Conservation (phyloP, 2,113 vertebrate species). For the Xiphophorus couchianus region DNA sequence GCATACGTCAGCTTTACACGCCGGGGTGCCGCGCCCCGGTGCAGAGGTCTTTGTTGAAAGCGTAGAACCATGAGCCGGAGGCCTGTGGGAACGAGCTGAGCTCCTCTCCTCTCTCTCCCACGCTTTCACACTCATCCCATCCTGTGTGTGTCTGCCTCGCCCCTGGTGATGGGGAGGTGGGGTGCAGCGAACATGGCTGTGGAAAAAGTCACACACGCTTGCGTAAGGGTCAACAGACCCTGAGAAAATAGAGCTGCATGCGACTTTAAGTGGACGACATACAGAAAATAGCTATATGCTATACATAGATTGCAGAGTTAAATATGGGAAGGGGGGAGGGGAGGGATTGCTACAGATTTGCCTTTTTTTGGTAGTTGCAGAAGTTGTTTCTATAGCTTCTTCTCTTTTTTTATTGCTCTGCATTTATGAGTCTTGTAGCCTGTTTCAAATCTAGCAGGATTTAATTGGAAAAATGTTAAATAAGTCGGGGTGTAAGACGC, state of each 20-base stretch:
- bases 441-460: neutral
- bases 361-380: neutral
- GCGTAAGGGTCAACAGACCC: conserved; percentile 61
- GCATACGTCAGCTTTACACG: conserved; percentile 55
- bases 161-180: conserved; percentile 58
- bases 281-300: conserved; percentile 13
- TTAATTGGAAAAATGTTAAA: neutral
- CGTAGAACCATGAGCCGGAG: conserved; percentile 44
- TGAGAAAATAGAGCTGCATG: conserved; percentile 60
- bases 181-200: conserved; percentile 47
- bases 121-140: conserved; percentile 74
- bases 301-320: neutral
- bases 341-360: too few relatives aligned
- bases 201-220: conserved; percentile 69
- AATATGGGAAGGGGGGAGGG: neutral
- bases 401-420: neutral
- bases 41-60: conserved; percentile 68
- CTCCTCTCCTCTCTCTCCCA: conserved; percentile 71
- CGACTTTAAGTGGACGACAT: conserved; percentile 16
- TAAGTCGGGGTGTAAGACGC: neutral
- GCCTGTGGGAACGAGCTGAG: conserved; percentile 71
- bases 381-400: neutral
- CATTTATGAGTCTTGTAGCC: neutral
- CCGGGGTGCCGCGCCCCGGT: conserved; percentile 63
- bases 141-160: conserved; percentile 61